These are phyloP conservation scores for Bombyx mandarina DNA, from an alignment of 1,140 invertebrate species.

Conservation along the genomic window DNA sequence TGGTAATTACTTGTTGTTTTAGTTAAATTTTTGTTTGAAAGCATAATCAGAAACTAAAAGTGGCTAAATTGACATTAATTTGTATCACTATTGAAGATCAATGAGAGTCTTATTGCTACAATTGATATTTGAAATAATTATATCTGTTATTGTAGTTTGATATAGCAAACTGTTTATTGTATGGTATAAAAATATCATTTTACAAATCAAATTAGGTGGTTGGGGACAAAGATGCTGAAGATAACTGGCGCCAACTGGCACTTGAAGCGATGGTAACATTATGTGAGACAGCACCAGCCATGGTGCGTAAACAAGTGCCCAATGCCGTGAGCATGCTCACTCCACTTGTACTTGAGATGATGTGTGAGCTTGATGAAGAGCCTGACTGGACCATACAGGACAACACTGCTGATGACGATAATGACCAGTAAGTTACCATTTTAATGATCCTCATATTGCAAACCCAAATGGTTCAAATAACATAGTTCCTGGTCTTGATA, in stretches of 20 bases:
- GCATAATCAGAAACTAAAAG: too few relatives aligned
- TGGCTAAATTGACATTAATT: too few relatives aligned
- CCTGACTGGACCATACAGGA: slow-evolving; percentile 86
- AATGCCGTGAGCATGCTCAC: slow-evolving; percentile 86
- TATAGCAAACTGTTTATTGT: background rate
- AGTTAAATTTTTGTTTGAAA: too few relatives aligned
- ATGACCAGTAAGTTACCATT: slow-evolving; percentile 71
- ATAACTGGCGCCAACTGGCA: slow-evolving; percentile 91
- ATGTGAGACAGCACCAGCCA: slow-evolving; percentile 94
- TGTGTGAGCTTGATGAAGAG: slow-evolving; percentile 97
- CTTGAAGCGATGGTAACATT: slow-evolving; percentile 96
- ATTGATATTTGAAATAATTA: too few relatives aligned
- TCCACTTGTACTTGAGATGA: slow-evolving; percentile 91
- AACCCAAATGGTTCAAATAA: too few relatives aligned
- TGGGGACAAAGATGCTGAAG: slow-evolving; percentile 80
- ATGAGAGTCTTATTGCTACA: too few relatives aligned
- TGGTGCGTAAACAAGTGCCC: slow-evolving; percentile 91
- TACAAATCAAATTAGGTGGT: slow-evolving; percentile 68
- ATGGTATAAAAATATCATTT: background rate
- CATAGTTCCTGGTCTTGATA: too few relatives aligned
- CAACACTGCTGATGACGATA: slow-evolving; percentile 88
- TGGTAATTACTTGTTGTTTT: too few relatives aligned
- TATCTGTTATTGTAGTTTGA: too few relatives aligned
- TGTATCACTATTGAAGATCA: too few relatives aligned
- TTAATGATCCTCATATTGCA: too few relatives aligned